These are phyloP conservation scores for Napeogenes sylphis DNA, from an alignment of 2,888 invertebrate genomes.

Conservation along the genomic window DNA sequence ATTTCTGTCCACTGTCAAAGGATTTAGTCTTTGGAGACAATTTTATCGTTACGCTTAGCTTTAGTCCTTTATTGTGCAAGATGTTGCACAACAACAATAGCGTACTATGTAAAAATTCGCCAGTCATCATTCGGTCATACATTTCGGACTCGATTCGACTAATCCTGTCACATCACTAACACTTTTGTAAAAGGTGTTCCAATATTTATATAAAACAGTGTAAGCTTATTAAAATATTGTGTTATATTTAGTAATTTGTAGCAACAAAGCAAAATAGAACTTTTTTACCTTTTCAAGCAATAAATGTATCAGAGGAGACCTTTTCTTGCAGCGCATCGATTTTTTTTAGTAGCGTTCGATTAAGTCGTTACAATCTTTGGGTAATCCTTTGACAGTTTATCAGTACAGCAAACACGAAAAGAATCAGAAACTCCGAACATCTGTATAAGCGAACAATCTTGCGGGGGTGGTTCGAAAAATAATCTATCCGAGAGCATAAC, in stretches of 20 bases:
- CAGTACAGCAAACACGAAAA: constrained; percentile 29
- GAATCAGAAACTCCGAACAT: constrained; percentile 50
- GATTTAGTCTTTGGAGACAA: constrained; percentile 60
- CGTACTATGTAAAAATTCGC: constrained; percentile 51
- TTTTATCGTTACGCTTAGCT: constrained; percentile 63
- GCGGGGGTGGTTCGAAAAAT: constrained; percentile 76
- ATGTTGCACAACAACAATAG: constrained; percentile 69
- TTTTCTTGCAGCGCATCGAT: too few relatives aligned
- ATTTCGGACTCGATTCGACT: constrained; percentile 54
- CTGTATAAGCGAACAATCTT: constrained; percentile 75
- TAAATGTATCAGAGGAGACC: too few relatives aligned
- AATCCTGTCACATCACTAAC: constrained; percentile 52
- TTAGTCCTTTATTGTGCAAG: constrained; percentile 62
- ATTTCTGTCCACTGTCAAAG: constrained; percentile 53
- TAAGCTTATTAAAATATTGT: neutral
- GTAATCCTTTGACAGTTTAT: constrained; percentile 23
- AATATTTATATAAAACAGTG: constrained; percentile 1
- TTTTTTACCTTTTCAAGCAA: too few relatives aligned
- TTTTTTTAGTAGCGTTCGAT: constrained; percentile 1
- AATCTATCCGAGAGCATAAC: constrained; percentile 72
- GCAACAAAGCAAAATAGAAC: too few relatives aligned
- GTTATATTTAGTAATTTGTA: too few relatives aligned
- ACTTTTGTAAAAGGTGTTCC: constrained; percentile 51
- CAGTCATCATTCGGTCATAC: constrained; percentile 66
- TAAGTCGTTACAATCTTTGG: constrained; percentile 13